Conservation (phyloP, 2,797 vertebrate species). For the Rhadinocentrus ornatus region DNA sequence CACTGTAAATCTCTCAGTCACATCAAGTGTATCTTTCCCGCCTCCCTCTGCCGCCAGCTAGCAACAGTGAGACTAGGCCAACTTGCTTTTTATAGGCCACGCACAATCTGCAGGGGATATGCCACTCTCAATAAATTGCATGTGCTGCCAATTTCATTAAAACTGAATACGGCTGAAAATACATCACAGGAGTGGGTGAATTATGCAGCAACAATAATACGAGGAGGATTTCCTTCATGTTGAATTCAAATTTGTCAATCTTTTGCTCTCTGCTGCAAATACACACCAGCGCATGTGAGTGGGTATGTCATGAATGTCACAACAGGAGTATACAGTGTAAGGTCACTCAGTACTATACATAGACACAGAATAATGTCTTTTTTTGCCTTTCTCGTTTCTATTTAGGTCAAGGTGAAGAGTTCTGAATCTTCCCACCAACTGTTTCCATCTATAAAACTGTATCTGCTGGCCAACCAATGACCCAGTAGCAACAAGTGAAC, state of each 20-base stretch:
- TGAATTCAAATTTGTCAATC: constrained; percentile 26
- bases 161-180: constrained; percentile 42
- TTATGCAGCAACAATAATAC: constrained; percentile 34
- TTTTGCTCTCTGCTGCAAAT: constrained; percentile 18
- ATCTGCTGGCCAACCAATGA: constrained; percentile 23
- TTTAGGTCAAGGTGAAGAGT: constrained; percentile 14
- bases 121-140: constrained; percentile 35
- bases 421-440: constrained; percentile 23
- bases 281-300: constrained; percentile 26
- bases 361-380: constrained; percentile 32
- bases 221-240: constrained; percentile 28
- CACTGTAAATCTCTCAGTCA: constrained; percentile 42
- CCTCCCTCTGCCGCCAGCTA: constrained; percentile 25
- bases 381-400: constrained; percentile 19
- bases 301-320: constrained; percentile 59
- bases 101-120: constrained; percentile 40
- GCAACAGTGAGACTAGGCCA: constrained; percentile 30
- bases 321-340: constrained; percentile 72
- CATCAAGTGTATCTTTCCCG: background rate
- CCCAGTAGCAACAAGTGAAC: constrained; percentile 37
- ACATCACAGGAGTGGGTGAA: constrained; percentile 32
- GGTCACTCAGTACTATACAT: constrained; percentile 71
- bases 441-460: constrained; percentile 13
- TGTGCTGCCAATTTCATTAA: constrained; percentile 41
- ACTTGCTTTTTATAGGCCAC: constrained; percentile 44